Base-by-base conservation (phyloP, 2,888 invertebrate species). In the Dugesia japonica region DNA sequence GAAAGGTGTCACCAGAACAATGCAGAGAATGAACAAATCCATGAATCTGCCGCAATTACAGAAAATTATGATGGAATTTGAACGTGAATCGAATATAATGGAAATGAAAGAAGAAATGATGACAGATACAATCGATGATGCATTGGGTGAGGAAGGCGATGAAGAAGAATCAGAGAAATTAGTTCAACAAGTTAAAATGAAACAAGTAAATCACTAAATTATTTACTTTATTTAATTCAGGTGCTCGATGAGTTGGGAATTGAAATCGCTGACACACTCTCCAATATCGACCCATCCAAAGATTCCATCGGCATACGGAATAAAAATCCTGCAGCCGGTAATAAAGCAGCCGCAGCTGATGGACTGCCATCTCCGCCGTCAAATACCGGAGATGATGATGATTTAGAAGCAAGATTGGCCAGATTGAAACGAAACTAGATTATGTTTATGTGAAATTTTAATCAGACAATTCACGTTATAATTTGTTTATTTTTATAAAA, bases 41-140 rank as follows among this genome's bases (percentile, higher is more conserved):
- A 86, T 98, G 83, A 98, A 98, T 86, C 88, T 99, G 85, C 98
- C 98, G 13, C 95, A 98, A 87, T 98, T 98, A 83, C 97, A 98
- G 85, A 91, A 92, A 83, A 98, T 99, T 78, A 88, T 92, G 80
- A 84, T 84, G 83, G 95, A 97, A 83, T 98, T 99, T 86, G 98
- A 99, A 86, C 97, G 95, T 83, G 97, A 98, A 84, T 92, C 94
- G 0, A 97, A 98, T 86, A 94, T 99, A 76, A 99, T 99, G 98
- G 97, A 99, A 84, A 99, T 99, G 97, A 98, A 98, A 84, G 97
- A 99, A 85, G 98, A 99, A 86, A 93, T 99, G 89, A 98, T 98
- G 90, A 94, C 92, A 84, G 98, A 98, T 85, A 95, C 94, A 73
- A 97, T 99, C 82, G 98, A 98, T 85, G 98, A 98, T 86, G 98